These are phyloP conservation scores for Rhagium mordax DNA, from an alignment of 2,888 invertebrate species.

Conservation along the genomic window DNA sequence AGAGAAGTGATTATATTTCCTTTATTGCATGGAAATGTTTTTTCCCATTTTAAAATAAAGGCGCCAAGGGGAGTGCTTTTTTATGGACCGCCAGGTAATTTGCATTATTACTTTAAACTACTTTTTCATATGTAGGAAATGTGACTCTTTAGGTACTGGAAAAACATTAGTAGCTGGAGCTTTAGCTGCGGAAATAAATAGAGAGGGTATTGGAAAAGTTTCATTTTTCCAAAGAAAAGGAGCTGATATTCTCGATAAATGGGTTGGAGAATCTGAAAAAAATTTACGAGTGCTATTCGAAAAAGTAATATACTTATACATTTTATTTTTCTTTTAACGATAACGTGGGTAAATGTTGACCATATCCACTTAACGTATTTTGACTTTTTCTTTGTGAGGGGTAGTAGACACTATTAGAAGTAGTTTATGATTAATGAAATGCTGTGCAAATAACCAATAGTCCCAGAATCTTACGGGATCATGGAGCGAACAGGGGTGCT, in stretches of 20 bases:
- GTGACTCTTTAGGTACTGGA: slow-evolving; percentile 62
- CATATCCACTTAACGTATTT: no score
- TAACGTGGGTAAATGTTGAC: no score
- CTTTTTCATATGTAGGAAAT: no score
- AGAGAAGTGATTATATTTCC: slow-evolving; percentile 66
- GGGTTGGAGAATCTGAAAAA: slow-evolving; percentile 68
- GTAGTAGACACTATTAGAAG: no score
- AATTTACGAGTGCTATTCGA: slow-evolving; percentile 65
- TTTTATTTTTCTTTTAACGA: background rate
- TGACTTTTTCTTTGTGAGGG: no score
- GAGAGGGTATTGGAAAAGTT: slow-evolving; percentile 64
- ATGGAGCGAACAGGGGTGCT: no score
- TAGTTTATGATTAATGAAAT: no score
- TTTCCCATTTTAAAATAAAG: slow-evolving; percentile 65
- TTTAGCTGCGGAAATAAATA: slow-evolving; percentile 65
- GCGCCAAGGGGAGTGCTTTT: slow-evolving; percentile 66
- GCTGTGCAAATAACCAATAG: no score
- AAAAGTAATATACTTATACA: slow-evolving; percentile 55
- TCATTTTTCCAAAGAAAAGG: slow-evolving; percentile 67
- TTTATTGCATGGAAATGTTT: slow-evolving; percentile 64
- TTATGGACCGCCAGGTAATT: slow-evolving; percentile 66
- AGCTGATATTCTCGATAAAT: slow-evolving; percentile 67
- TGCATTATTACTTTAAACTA: background rate
- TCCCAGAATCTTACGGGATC: no score
- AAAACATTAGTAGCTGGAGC: slow-evolving; percentile 68